phyloP scores from a whole-genome alignment of 2,113 vertebrate genomes.

The Ammodytes dubius region DNA sequence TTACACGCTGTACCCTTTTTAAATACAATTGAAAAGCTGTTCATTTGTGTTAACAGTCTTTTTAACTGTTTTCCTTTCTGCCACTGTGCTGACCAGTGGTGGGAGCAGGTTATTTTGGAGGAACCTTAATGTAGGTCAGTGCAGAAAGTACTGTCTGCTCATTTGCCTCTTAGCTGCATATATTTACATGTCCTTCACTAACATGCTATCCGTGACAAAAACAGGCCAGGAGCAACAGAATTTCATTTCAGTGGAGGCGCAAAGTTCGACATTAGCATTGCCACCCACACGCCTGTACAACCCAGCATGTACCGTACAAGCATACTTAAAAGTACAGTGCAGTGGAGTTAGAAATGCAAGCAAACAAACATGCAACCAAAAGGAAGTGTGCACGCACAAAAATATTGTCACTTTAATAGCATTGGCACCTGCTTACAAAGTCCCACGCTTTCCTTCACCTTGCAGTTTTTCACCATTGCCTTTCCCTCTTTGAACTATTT shows the following conservation, averaged over 20 bases:
- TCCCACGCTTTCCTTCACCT: not conserved
- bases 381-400: not conserved
- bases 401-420: not conserved
- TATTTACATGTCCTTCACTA: conserved; percentile 16
- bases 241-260: not conserved
- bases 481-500: conserved; percentile 21
- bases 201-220: conserved; percentile 18
- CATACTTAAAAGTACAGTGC: not conserved
- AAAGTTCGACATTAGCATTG: conserved; percentile 26
- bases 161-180: conserved; percentile 20
- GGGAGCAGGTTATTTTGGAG: conserved; percentile 15
- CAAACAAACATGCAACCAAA: not conserved
- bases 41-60: conserved; percentile 5
- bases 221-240: conserved; percentile 9
- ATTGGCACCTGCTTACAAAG: not conserved
- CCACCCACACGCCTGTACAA: conserved; percentile 19
- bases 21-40: conserved; percentile 5
- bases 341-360: not conserved
- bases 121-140: conserved; percentile 3
- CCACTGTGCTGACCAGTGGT: not conserved
- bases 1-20: too few species aligned
- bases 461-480: not conserved
- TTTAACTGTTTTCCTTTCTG: conserved; percentile 4
- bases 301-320: not conserved
- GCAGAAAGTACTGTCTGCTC: not conserved